Base-by-base conservation (phyloP, 2,113 vertebrate genomes). In the Motacilla alba region DNA sequence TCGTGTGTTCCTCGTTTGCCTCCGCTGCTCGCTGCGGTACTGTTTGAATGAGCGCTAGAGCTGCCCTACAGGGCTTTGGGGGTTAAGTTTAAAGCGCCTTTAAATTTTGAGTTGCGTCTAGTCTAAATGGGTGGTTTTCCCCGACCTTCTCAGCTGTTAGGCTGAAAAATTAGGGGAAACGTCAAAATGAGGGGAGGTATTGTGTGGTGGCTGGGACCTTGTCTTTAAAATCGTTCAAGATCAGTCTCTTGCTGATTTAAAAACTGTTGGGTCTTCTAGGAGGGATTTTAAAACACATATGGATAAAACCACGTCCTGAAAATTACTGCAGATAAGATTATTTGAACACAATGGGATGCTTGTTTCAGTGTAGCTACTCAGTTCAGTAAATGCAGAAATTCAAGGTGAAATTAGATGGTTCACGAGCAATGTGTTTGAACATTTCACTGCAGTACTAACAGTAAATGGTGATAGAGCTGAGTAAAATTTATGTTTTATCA, bases 1-100 rank as follows among this genome's bases (percentile, higher is more conserved):
- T 2, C 9, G 5, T 7, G 1, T 6, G 2, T 23, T 55, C 31
- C 5, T 22, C 0, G 0, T 39, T 24, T 16, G 35, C 10, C 6
- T 19, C 3, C 1, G 0, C 15, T 31, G 16, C 41, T 47, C 4
- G 0, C 8, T 28, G 21, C 19, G 2, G 2, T 15, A 28, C 49
- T 43, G 15, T 41, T 50, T 3, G 18, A 49, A 26, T 39, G 41
- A 37, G 31, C 55, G 14, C 3, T 7, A 10, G 7, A 66, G n/a
- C 19, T 31, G 44, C 28, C 20, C 39, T 16, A 0, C 6, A 1
- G 46, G 27, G 43, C 13, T 15, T 22, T 10, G 22, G 19, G 13
- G 9, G 3, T 83, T 44, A 50, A 9, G 15, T 28, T 17, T 64
- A 11, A 62, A 74, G 17, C 3, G 11, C 1, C 0, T 19, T 69